Evolutionary conservation across 2,888 invertebrate genomes (phyloP), one percentile per base, ranked within the genome.

Genomic region (Dendrolimus houi): DNA sequence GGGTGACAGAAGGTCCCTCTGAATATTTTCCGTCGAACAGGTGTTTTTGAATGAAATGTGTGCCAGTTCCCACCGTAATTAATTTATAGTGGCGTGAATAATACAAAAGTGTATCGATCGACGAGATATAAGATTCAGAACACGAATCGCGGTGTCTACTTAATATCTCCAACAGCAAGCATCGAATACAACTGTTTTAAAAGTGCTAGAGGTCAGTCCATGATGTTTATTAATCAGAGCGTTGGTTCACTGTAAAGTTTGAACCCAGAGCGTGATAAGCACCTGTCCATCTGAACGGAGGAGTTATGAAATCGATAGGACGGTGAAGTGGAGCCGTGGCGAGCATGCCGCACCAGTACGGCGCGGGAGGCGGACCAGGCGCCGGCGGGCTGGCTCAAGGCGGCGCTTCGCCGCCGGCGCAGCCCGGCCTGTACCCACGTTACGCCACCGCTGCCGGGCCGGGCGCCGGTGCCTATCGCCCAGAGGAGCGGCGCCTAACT

Each of bases 261-360:
- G 12, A 12, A 12, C 2, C 12, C 47, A 9, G 12, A 12, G 47
- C 47, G 47, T 12, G 47, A 54, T n/a, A 52, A 56, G 57, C 54
- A 9, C 58, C 54, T 54, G 12, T 12, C 47, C 12, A 12, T 10
- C 9, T 10, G 12, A 47, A 47, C 12, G 9, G 9, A 12, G 9
- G 58, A 64, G 62, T 67, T 71, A 86, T 85, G 86, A 76, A 73
- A 74, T 65, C 69, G 64, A 71, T 71, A 62, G 71, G 72, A 68
- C 79, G 85, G 85, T 87, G 86, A 86, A 82, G 71, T 75, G 77
- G 75, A 82, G 85, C 81, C 83, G 86, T 86, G 84, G 85, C 84
- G 81, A 93, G 92, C 85, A 95, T 95, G 95, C 95, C 95, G 86
- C 95, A 95, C 90, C 95, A 95, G 91, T 95, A 95, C 90, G 95